Evolutionary conservation across 2,797 vertebrate genomes (phyloP), one percentile per base, ranked within the genome.

Genomic region (Gobionotothen gibberifrons): DNA sequence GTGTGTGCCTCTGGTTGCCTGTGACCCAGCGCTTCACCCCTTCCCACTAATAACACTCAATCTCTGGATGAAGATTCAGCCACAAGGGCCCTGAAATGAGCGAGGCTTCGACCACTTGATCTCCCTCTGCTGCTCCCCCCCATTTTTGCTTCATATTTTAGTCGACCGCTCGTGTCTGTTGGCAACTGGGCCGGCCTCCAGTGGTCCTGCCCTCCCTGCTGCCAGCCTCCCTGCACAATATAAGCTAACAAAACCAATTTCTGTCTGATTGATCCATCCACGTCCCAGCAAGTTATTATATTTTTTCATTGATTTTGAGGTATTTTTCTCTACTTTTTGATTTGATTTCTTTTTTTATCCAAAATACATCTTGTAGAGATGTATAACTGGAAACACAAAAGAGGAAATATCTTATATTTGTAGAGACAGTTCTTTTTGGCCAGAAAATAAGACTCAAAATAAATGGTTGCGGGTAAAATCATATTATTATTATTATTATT

Each of bases 21-120:
- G 58, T 22, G 54, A 88, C 84, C 81, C 84, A 78, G 47, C 87
- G 76, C 78, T 85, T 87, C 80, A 79, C 79, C 82, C 49, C 57
- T 78, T 87, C 86, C 78, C 79, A 66, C 75, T 78, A 77, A 81
- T 81, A 85, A 84, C 80, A 72, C 74, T 87, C 72, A 71, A 76
- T 87, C 76, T 84, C 72, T 62, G 51, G 64, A 72, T 83, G 83
- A 63, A 69, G 79, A 86, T 79, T 88, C 83, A 64, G 62, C 87
- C 81, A 76, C 39, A 43, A 89, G 81, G 73, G 72, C 59, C 78
- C 69, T 59, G 87, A 82, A 87, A 87, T 86, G 84, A 87, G 77
- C n/a, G 16, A 80, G 68, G 68, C 71, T 36, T 73, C 48, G 4
- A 53, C 76, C 74, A 82, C 83, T 87, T 88, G 83, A 89, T 86